phyloP scores from a whole-genome alignment of 2,113 vertebrate genomes.

The Sinocyclocheilus anophthalmus region DNA sequence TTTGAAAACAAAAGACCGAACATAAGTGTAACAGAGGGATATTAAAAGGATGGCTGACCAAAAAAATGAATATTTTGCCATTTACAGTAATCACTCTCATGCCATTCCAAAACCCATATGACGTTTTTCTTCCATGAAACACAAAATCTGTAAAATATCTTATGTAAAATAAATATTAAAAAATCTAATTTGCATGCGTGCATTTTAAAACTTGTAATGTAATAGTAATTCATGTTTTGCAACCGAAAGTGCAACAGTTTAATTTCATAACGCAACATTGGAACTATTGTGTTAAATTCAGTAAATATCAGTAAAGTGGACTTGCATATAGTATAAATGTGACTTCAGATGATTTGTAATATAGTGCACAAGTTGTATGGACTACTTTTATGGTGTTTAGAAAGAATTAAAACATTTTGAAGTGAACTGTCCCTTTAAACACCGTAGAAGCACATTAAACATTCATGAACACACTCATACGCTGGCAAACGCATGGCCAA shows the following conservation, averaged over 20 bases:
- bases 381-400: neutral
- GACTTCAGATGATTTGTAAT: neutral
- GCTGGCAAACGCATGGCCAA: neutral
- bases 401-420: neutral
- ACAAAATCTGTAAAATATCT: neutral
- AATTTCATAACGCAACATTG: neutral
- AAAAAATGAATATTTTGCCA: neutral
- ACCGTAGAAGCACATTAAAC: neutral
- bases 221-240: neutral
- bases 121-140: neutral
- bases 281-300: neutral
- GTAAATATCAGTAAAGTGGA: neutral
- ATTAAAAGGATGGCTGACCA: neutral
- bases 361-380: neutral
- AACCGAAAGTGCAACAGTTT: neutral
- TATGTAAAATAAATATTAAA: neutral
- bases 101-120: neutral
- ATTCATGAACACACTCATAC: neutral
- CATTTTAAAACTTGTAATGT: neutral
- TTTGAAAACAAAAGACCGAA: conserved; percentile 18
- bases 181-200: neutral
- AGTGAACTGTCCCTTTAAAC: neutral
- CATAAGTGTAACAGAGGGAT: neutral
- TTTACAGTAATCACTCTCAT: neutral
- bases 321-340: neutral